Base-by-base conservation (phyloP, 1,140 invertebrate species). In the Campoletis sonorensis region DNA sequence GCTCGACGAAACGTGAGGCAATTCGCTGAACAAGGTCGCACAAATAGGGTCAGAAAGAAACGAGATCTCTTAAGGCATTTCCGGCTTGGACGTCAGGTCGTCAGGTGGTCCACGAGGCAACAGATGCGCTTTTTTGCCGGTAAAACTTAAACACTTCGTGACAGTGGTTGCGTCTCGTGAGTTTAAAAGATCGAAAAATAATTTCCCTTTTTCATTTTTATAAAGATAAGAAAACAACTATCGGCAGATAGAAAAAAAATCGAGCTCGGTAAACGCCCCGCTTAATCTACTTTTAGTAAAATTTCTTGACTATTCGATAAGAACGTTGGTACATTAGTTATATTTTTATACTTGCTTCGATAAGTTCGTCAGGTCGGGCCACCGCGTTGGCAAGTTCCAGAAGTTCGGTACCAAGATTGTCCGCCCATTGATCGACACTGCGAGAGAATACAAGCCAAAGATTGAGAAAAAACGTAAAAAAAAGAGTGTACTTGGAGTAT, bases 361-460 rank as follows among this genome's bases (percentile, higher is more conserved):
- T 92, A n/a, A 95, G 92, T 82, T 94, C 93, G 64, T 92, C 89
- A n/a, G 93, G 92, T 83, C 93, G 93, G n/a, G 93, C 94, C 72
- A 95, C 93, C 54, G 89, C 92, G 79, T 93, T 90, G 4, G 94
- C 94, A 78, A 95, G 87, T 85, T 93, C 89, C 93, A 93, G 94
- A 45, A 95, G 86, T 86, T 95, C 94, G 76, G 93, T 92, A 4
- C 94, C 94, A 49, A 95, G 91, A 49, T 88, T 91, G 49, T 93
- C 91, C 4, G 94, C 93, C 94, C 94, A 95, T 87, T 91, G 92
- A 80, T 92, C 91, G 33, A 95, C 92, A 33, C 94, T 95, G 73
- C n/a, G 82, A 70, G 67, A 13, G 64, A 86, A 85, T 27, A 67
- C 37, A 26, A 49, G 71, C 49, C 33, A 21, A 11, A 75, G 45